Evolutionary conservation across 35 echinoderm and acorn worm genomes (phyloP).

Genomic region (Ptychodera flava): DNA sequence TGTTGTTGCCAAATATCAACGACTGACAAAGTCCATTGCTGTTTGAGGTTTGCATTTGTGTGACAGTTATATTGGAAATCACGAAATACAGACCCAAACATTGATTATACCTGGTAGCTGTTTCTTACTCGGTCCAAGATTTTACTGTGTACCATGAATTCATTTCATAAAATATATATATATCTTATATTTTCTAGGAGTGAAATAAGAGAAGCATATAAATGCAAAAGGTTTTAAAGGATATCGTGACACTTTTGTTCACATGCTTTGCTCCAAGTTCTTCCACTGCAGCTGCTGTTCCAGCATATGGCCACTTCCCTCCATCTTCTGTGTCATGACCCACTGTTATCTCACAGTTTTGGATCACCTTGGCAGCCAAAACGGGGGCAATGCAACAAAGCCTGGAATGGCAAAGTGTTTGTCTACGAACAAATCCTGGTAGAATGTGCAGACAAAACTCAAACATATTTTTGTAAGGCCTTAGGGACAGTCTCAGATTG

Average conservation of each 20-base stretch:
- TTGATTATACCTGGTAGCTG: not conserved
- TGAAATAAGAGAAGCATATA: not conserved
- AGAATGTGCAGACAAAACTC: no score
- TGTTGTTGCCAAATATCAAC: no score
- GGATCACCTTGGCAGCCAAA: conserved; percentile 78
- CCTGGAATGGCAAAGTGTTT: conserved; percentile 26
- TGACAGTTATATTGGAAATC: not conserved
- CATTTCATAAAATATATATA: no score
- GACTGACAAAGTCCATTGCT: no score
- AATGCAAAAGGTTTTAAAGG: conserved; percentile 29
- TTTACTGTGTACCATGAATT: not conserved
- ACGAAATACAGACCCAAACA: not conserved
- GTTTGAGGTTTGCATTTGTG: no score
- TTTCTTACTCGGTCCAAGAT: not conserved
- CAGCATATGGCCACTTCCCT: conserved; percentile 81
- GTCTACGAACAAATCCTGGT: no score
- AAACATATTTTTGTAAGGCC: no score
- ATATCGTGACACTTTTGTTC: conserved; percentile 81
- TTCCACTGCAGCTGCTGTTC: conserved; percentile 76
- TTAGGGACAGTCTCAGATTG: no score
- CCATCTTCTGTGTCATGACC: conserved; percentile 82
- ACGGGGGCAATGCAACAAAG: conserved; percentile 89
- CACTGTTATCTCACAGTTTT: conserved; percentile 80
- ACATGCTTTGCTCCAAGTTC: conserved; percentile 81
- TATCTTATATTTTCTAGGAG: no score